phyloP scores from a whole-genome alignment of 2,797 vertebrate genomes.

The Argya squamiceps region DNA sequence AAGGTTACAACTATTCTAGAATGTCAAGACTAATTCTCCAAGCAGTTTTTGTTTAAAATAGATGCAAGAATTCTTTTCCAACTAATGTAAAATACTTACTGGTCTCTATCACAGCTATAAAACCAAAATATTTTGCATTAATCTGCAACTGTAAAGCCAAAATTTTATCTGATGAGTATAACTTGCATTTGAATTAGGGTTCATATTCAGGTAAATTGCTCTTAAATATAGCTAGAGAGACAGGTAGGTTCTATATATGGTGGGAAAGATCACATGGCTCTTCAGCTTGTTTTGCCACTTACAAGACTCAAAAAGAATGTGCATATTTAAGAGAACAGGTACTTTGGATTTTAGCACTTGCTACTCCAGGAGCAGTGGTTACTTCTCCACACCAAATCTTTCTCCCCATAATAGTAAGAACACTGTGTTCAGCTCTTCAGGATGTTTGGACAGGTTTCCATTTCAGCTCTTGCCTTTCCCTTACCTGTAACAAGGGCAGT shows the following conservation, averaged over 20 bases:
- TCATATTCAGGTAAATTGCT: background rate
- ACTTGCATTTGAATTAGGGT: background rate
- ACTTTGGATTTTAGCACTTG: background rate
- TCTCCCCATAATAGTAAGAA: background rate
- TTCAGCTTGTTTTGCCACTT: background rate
- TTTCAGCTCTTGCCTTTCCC: background rate
- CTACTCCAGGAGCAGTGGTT: background rate
- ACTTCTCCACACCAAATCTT: background rate
- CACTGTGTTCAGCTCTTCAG: accelerated
- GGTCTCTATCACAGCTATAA: background rate
- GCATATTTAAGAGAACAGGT: background rate
- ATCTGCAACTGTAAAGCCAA: background rate
- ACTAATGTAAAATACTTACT: background rate
- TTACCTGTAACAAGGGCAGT: background rate
- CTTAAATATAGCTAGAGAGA: background rate
- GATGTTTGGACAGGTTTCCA: background rate
- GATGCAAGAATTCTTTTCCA: background rate
- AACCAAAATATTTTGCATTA: background rate
- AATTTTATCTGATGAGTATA: background rate
- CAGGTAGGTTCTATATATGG: background rate
- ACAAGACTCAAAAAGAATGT: background rate
- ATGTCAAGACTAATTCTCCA: background rate
- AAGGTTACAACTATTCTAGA: background rate
- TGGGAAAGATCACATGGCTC: background rate
- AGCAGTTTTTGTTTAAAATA: background rate